Evolutionary conservation across 2,797 vertebrate genomes (phyloP).

Genomic region (Cyclura pinguis): DNA sequence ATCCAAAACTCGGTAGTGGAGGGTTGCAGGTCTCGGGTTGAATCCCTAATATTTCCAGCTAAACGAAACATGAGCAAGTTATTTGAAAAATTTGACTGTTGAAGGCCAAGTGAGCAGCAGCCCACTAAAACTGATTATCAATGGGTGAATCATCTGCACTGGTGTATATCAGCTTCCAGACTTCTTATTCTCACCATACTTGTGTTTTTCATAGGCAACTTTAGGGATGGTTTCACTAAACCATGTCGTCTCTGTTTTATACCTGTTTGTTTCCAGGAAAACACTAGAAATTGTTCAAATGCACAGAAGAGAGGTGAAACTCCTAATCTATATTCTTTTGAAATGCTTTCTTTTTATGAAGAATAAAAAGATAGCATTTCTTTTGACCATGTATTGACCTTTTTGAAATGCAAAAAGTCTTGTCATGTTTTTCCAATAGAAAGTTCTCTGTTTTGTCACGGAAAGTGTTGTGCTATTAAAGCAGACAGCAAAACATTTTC

Average conservation of each 20-base stretch:
- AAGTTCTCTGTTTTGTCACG: background rate
- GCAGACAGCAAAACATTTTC: background rate
- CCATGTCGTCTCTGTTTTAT: background rate
- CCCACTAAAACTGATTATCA: background rate
- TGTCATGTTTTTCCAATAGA: background rate
- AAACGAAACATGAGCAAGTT: background rate
- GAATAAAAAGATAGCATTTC: background rate
- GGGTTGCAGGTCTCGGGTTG: background rate
- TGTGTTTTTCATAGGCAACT: background rate
- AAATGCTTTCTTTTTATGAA: background rate
- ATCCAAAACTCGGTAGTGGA: background rate
- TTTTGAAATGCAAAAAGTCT: background rate
- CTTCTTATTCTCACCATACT: background rate
- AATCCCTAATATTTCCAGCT: background rate
- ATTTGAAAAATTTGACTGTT: background rate
- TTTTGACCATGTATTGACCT: background rate
- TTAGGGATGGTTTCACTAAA: background rate
- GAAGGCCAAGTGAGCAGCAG: background rate
- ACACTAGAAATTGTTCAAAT: background rate
- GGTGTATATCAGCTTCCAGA: background rate
- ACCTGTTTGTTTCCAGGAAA: background rate
- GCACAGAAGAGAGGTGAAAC: background rate
- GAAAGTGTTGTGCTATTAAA: background rate
- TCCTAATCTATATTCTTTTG: background rate
- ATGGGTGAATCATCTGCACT: background rate